Conservation (phyloP, 2,888 invertebrate genomes). For the Periphyllus acericola region DNA sequence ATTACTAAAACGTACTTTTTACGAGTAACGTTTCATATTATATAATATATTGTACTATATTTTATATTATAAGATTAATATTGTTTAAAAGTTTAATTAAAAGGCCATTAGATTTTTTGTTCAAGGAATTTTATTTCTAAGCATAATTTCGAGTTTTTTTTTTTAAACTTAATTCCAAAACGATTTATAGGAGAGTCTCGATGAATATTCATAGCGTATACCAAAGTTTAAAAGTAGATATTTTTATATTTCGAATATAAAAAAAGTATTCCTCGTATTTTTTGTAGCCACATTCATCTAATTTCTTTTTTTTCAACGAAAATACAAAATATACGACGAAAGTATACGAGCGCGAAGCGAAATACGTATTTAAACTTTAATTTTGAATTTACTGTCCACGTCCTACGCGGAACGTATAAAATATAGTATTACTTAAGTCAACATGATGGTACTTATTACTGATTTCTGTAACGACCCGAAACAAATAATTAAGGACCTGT, state of each 20-base stretch:
- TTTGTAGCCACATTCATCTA: too few species aligned
- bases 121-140: background rate
- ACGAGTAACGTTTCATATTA: too few species aligned
- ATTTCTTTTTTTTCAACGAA: too few species aligned
- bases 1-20: background rate
- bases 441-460: background rate
- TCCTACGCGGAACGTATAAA: background rate
- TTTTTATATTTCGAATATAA: background rate
- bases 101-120: background rate
- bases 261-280: too few species aligned
- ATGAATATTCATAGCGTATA: background rate
- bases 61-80: background rate
- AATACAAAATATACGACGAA: too few species aligned
- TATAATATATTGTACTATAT: background rate
- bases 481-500: constrained; percentile 21
- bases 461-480: constrained; percentile 9
- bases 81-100: background rate
- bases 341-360: background rate
- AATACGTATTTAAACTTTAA: background rate
- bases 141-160: background rate
- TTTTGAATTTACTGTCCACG: background rate
- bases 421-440: background rate
- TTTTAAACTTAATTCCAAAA: background rate
- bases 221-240: background rate
- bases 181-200: background rate